Conservation (phyloP, 92 coral and sea anemone species). For the Scolanthus callimorphus region DNA sequence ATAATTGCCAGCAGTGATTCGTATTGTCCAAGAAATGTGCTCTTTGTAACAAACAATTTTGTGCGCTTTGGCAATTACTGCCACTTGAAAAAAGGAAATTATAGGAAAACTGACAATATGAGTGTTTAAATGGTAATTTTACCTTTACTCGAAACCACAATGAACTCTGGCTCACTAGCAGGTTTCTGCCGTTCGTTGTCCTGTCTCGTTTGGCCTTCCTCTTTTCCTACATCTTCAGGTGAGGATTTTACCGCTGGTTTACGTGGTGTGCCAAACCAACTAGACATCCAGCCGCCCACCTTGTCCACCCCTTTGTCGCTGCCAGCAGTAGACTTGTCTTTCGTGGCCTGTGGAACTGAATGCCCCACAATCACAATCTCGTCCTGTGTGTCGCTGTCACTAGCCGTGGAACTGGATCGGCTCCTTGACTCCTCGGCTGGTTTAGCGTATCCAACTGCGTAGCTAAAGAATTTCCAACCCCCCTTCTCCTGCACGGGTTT, state of each 20-base stretch:
- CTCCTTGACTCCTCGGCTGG: conserved; percentile 38
- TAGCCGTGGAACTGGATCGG: conserved; percentile 17
- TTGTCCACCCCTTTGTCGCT: conserved; percentile 4
- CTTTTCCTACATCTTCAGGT: conserved; percentile 12
- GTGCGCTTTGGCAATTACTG: no score
- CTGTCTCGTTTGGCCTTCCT: conserved; percentile 14
- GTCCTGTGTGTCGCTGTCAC: conserved; percentile 29
- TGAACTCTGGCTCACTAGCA: conserved; percentile 45
- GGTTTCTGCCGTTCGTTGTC: conserved; percentile 13
- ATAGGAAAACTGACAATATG: no score
- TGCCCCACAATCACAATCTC: conserved; percentile 50
- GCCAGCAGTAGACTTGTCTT: conserved; percentile 23
- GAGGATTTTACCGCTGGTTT: conserved; percentile 5
- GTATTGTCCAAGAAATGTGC: no score
- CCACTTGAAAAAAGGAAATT: no score
- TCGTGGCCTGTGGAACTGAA: conserved; percentile 16
- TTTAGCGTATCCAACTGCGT: conserved; percentile 44
- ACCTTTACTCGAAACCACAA: conserved; percentile 70
- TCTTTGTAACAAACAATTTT: no score
- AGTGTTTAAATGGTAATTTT: no score
- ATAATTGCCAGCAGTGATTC: no score
- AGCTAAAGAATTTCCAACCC: conserved; percentile 55
- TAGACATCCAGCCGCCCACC: conserved; percentile 50
- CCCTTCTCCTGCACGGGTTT: conserved; percentile 53
- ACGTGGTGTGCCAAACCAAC: conserved; percentile 45